Evolutionary conservation across 2,888 invertebrate species (phyloP).

Genomic region (Ichneumoninae sp.): DNA sequence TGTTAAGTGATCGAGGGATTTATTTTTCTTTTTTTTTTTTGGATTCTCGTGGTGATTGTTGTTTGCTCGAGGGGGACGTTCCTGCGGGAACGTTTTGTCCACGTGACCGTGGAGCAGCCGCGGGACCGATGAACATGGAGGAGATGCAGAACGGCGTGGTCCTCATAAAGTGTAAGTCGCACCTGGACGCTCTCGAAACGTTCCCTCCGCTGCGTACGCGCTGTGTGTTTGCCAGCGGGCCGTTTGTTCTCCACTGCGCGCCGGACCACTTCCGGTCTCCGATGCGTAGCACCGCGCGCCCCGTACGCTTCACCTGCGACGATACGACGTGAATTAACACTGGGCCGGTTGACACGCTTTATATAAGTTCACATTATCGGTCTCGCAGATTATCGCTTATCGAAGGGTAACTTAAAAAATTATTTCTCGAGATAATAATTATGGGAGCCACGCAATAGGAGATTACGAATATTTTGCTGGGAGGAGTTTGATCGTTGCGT

Average conservation of each 20-base stretch:
- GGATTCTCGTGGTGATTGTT: background rate
- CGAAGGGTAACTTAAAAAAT: no score
- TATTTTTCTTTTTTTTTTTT: no score
- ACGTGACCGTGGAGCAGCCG: constrained; percentile 1
- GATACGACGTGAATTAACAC: background rate
- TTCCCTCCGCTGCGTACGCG: background rate
- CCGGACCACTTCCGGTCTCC: constrained; percentile 6
- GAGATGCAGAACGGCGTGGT: constrained; percentile 90
- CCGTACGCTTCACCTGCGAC: constrained; percentile 5
- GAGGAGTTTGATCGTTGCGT: background rate
- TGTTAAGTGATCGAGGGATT: background rate
- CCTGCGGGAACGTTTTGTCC: constrained; percentile 7
- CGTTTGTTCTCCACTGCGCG: constrained; percentile 1
- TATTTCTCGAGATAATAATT: background rate
- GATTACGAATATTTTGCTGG: constrained; percentile 25
- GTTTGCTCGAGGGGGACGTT: background rate
- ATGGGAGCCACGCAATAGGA: background rate
- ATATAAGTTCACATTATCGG: no score
- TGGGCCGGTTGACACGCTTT: no score
- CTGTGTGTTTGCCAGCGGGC: constrained; percentile 5
- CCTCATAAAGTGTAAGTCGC: constrained; percentile 90
- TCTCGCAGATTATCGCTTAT: no score
- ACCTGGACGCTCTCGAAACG: background rate
- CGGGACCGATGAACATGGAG: constrained; percentile 86
- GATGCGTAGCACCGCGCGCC: background rate